Evolutionary conservation across 2,113 vertebrate species (phyloP), one percentile per base, ranked within the genome.

Genomic region (Anolis carolinensis): DNA sequence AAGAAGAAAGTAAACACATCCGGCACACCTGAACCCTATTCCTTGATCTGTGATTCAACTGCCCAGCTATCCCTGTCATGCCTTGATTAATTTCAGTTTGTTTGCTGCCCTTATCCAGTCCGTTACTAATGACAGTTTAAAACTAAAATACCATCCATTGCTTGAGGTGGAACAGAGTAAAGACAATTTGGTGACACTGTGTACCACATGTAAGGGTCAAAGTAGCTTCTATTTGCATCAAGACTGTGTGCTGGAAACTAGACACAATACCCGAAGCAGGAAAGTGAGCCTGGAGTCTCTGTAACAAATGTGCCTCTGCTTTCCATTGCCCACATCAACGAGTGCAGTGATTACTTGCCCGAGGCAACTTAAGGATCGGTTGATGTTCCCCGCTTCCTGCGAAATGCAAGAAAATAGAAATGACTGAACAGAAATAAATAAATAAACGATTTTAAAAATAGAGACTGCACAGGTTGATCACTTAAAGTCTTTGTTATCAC

Each of bases 211-310:
- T 14, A 2, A 59, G 55, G 13, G 55, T 59, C 55, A 59, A 5
- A 78, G 7, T 0, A 74, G 67, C 0, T 32, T 1, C 7, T 79
- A 83, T 25, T 20, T 25, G 74, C 79, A 11, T 34, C 13, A 3
- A 4, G 18, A 3, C 34, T 14, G 39, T 48, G 9, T 9, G 8
- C 52, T 52, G 52, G 13, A 7, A 52, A 14, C 9, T 52, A 67
- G 25, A 25, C 32, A 3, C 7, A n/a, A 95, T 94, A 98, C 98
- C 96, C 98, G 94, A 0, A 99, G 95, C 52, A 99, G 90, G 93
- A 99, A 99, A 55, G 98, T 99, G 21, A 99, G 98, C 91, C 98
- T 99, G 80, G 98, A 99, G 85, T 99, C 98, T 87, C 98, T 95
- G 95, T 99, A 99, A 91, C 98, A 98, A 83, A 99, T 86, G 32